Evolutionary conservation across 2,113 vertebrate species (phyloP).

Genomic region (Neomonachus schauinslandi): DNA sequence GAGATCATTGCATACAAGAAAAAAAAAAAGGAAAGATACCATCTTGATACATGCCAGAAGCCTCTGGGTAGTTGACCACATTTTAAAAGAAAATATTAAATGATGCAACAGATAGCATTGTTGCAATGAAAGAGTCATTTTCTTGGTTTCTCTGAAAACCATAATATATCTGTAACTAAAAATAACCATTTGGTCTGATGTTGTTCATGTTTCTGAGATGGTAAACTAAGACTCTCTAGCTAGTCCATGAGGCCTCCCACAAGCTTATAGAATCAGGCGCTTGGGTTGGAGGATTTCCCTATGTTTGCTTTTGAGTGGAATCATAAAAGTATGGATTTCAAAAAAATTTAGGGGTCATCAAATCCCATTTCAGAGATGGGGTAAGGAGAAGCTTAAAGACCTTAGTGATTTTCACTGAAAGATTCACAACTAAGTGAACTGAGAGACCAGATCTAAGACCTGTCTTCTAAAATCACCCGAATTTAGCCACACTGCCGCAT

Average conservation of each 20-base stretch:
- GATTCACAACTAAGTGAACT: not conserved
- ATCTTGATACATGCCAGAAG: not conserved
- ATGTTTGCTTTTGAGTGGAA: not conserved
- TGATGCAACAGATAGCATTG: not conserved
- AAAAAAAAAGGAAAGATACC: not conserved
- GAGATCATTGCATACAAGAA: not conserved
- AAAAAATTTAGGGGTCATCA: not conserved
- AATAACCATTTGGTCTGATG: not conserved
- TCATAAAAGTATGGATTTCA: not conserved
- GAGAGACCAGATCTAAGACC: not conserved
- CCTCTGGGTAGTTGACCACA: not conserved
- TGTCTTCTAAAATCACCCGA: not conserved
- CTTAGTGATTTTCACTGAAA: not conserved
- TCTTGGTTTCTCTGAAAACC: not conserved
- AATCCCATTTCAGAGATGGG: not conserved
- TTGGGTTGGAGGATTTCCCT: not conserved
- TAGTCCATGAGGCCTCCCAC: not conserved
- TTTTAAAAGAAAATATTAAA: slow-evolving; percentile 20
- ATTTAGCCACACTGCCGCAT: not conserved
- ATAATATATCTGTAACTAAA: slow-evolving; percentile 55
- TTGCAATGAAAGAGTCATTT: slow-evolving; percentile 27
- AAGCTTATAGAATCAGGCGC: not conserved
- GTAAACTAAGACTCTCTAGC: not conserved
- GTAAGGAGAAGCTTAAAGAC: not conserved
- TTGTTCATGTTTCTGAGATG: not conserved